Base-by-base conservation (phyloP, 2,888 invertebrate genomes). In the Clusia tigrina region DNA sequence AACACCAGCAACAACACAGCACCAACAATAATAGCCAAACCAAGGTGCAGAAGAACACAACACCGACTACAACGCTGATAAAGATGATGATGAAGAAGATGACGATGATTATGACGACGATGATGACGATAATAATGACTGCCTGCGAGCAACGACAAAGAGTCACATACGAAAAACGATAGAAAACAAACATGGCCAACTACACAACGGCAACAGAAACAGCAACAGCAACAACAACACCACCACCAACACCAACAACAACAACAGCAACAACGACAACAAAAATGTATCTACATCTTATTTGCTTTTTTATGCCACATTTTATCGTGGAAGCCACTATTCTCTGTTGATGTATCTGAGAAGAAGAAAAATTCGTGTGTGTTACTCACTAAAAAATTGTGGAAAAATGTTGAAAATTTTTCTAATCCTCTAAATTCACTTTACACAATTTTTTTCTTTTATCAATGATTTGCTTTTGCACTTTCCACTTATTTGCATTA, bases 401-500 rank as follows among this genome's bases (percentile, higher is more conserved):
- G 79, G 78, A 78, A 74, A 78, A 79, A 78, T 78, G 78, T 78
- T 78, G 78, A 80, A 78, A 78, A 78, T 79, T 76, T 79, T 79
- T 78, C n/a, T n/a, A n/a, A n/a, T n/a, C n/a, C n/a, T 73, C 69
- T 69, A 70, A 67, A 67, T 72, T 69, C 69, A 67, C 73, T 70
- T 67, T 67, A 73, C 74, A 62, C 53, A 53, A 67, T 69, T 64
- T 65, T 67, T 61, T 56, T 60, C 60, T 60, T 64, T 52, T 38
- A 22, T 26, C 64, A n/a, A 53, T 51, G 15, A 32, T 58, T 26
- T 53, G 18, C 53, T 65, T 58, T 58, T 66, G 9, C 58, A 37
- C 52, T 56, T 58, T 63, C 58, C 58, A 60, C 63, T 67, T 55
- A 54, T 59, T 58, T 46, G 22, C 12, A 24, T 46, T 38, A 57